Evolutionary conservation across 1,140 invertebrate genomes (phyloP).

Genomic region (Pentalonia nigronervosa): DNA sequence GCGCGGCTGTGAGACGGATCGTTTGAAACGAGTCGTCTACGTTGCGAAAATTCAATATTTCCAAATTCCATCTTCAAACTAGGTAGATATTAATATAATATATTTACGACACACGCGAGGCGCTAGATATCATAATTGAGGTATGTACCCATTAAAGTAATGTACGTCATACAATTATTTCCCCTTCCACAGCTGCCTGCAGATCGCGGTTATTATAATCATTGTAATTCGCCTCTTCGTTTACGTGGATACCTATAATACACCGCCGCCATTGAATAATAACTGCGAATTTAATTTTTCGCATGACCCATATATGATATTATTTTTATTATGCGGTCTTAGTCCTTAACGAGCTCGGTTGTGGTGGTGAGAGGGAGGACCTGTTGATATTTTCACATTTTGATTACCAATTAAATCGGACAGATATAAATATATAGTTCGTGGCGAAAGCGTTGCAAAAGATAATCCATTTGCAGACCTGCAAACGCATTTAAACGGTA

Average conservation of each 20-base stretch:
- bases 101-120: not conserved
- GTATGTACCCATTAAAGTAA: not conserved
- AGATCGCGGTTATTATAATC: not conserved
- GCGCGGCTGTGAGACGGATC: not conserved
- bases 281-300: conserved; percentile 17
- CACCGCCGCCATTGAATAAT: not conserved
- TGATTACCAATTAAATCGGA: not conserved
- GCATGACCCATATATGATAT: not conserved
- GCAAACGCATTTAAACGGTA: not conserved
- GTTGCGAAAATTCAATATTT: not conserved
- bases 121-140: not conserved
- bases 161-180: not conserved
- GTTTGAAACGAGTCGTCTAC: not conserved
- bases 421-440: not conserved
- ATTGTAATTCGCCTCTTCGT: not conserved
- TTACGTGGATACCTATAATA: not conserved
- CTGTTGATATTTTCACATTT: not conserved
- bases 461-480: not conserved
- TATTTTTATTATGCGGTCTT: not conserved
- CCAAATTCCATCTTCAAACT: not conserved
- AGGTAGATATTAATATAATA: not conserved
- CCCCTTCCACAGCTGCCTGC: not conserved
- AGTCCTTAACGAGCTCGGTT: not conserved
- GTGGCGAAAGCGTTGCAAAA: not conserved
- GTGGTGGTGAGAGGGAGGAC: no score